These are phyloP conservation scores for Scomber colias DNA, from an alignment of 2,113 vertebrate species.

Conservation along the genomic window DNA sequence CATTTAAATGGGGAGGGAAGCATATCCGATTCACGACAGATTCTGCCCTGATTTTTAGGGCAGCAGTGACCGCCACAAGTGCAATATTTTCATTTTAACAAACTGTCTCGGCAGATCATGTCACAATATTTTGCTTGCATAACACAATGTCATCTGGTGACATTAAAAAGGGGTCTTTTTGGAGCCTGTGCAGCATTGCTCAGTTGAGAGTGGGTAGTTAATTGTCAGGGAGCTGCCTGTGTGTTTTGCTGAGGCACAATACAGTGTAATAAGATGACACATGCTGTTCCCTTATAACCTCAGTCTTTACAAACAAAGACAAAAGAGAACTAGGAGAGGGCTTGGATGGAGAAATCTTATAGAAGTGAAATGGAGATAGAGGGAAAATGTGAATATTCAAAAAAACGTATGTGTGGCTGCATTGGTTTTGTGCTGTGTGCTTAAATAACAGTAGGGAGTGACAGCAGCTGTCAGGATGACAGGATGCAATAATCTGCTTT, in stretches of 20 bases:
- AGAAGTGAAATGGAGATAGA: neutral
- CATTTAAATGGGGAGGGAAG: neutral
- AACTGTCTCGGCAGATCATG: conserved; percentile 73
- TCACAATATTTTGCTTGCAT: conserved; percentile 76
- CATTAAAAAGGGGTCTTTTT: conserved; percentile 78
- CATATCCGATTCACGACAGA: conserved; percentile 7
- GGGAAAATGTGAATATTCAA: neutral
- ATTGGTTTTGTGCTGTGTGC: conserved; percentile 11
- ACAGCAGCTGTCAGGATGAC: conserved; percentile 26
- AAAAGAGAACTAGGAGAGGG: conserved; percentile 53
- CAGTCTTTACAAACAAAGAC: conserved; percentile 70
- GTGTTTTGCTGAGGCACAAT: conserved; percentile 76
- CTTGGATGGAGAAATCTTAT: neutral
- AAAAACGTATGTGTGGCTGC: neutral
- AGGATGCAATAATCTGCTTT: conserved; percentile 31
- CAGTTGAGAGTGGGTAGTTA: conserved; percentile 78
- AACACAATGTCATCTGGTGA: conserved; percentile 76
- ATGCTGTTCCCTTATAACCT: conserved; percentile 64
- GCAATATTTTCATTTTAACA: conserved; percentile 64
- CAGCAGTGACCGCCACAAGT: conserved; percentile 53
- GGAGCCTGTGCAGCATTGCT: conserved; percentile 64
- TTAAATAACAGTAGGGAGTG: conserved; percentile 26
- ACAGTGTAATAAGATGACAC: conserved; percentile 76
- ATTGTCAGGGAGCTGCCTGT: conserved; percentile 77
- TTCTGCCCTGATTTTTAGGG: neutral